A percentile compares a stretch with the other conserved stretches of the same genome.
Conservation (phyloP, 2,113 vertebrate species). For the Indicator indicator region DNA sequence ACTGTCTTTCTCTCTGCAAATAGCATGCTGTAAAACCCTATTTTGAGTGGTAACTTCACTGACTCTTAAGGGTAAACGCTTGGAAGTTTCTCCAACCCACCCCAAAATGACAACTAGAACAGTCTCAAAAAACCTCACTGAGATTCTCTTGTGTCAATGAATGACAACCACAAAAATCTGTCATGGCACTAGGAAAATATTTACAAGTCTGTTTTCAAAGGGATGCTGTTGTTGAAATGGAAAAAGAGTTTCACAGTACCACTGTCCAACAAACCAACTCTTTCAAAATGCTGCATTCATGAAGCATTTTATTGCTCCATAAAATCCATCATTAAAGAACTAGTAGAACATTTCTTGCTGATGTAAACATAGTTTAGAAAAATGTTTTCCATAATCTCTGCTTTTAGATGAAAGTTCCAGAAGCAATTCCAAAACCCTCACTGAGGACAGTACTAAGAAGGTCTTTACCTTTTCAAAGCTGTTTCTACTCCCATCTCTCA, state of each 20-base stretch:
- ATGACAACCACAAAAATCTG: conserved; percentile 35
- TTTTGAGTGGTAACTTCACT: neutral
- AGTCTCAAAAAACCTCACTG: neutral
- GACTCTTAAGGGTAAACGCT: neutral
- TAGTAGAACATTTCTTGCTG: neutral
- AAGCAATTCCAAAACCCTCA: neutral
- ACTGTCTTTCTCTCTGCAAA: neutral
- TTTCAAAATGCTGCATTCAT: neutral
- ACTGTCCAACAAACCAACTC: neutral
- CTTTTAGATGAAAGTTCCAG: neutral
- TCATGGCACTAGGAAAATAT: conserved; percentile 52
- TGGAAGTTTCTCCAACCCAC: neutral
- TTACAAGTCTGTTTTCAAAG: conserved; percentile 31
- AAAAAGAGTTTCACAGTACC: conserved; percentile 15
- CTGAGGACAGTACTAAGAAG: neutral
- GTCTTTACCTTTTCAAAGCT: neutral
- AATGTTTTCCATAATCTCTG: neutral
- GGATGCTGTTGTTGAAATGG: neutral
- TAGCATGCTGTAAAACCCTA: neutral
- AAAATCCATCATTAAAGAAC: neutral
- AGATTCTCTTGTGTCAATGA: neutral
- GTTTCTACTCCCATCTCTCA: neutral
- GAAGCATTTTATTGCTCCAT: neutral
- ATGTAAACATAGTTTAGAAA: neutral
- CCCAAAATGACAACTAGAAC: neutral